phyloP scores from a whole-genome alignment of 2,113 vertebrate genomes.

The Tupaia tana region DNA sequence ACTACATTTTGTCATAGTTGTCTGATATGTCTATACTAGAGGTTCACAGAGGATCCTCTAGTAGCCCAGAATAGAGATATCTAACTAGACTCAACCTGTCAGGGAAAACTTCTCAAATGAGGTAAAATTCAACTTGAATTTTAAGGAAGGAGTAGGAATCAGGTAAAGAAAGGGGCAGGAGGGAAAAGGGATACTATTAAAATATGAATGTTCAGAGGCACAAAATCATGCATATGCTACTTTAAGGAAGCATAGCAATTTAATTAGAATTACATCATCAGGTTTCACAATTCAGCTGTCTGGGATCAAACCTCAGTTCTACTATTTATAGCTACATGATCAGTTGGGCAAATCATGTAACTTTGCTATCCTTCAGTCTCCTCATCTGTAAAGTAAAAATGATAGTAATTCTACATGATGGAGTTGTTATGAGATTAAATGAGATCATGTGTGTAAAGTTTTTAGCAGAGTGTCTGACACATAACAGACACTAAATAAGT shows the following conservation, averaged over 20 bases:
- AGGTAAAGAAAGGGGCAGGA: background rate
- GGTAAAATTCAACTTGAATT: slow-evolving; percentile 9
- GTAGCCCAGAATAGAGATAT: background rate
- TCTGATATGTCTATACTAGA: background rate
- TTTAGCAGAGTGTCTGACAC: background rate
- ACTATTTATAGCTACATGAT: background rate
- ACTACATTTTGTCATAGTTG: background rate
- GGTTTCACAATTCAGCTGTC: background rate
- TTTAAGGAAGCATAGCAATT: slow-evolving; percentile 33
- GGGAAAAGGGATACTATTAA: background rate
- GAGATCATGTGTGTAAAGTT: background rate
- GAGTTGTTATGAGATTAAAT: background rate
- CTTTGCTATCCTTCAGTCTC: background rate
- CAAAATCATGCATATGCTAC: slow-evolving; percentile 24
- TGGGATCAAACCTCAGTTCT: slow-evolving; percentile 34
- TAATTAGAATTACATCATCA: background rate
- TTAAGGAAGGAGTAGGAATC: slow-evolving; percentile 23
- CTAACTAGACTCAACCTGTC: background rate
- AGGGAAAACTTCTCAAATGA: slow-evolving; percentile 25
- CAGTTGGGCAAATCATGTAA: background rate
- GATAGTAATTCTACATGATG: background rate
- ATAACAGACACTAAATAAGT: background rate
- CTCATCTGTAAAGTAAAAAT: background rate
- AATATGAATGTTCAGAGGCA: background rate
- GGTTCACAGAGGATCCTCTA: background rate